A percentile compares a stretch with the other conserved stretches of the same genome.
Evolutionary conservation across 2,113 vertebrate genomes (phyloP).

Genomic region (Alligator mississippiensis): DNA sequence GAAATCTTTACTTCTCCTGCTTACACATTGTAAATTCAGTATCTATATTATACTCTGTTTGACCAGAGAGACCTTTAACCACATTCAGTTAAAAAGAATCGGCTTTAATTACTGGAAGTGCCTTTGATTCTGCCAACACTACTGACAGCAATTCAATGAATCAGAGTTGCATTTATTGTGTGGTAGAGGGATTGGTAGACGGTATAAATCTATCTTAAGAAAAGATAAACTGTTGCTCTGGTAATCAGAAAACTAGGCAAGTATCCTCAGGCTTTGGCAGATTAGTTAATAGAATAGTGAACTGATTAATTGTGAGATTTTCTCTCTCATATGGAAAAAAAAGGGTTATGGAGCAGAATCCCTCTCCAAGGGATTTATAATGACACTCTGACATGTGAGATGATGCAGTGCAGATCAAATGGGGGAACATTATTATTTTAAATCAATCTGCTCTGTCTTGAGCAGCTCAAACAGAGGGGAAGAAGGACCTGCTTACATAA

Average conservation of each 20-base stretch:
- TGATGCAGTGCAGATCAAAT: neutral
- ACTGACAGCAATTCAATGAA: neutral
- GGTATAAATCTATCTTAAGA: constrained; percentile 10
- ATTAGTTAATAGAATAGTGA: constrained; percentile 19
- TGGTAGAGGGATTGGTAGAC: neutral
- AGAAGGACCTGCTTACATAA: neutral
- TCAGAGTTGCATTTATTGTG: neutral
- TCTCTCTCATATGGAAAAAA: neutral
- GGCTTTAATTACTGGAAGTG: constrained; percentile 40
- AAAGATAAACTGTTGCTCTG: constrained; percentile 18
- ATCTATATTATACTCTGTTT: neutral
- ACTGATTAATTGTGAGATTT: constrained; percentile 14
- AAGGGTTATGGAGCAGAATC: neutral
- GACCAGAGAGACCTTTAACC: neutral
- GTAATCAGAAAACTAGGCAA: neutral
- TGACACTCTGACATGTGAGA: constrained; percentile 2
- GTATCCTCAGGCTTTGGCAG: constrained; percentile 2
- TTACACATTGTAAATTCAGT: neutral
- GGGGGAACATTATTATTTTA: constrained; percentile 1
- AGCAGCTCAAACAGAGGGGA: constrained; percentile 9
- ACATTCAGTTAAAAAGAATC: constrained; percentile 6
- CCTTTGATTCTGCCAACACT: neutral
- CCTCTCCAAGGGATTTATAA: neutral
- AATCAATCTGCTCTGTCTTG: neutral
- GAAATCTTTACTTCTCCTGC: neutral